Evolutionary conservation across 2,888 invertebrate genomes (phyloP).

Genomic region (Ophion slaviceki): DNA sequence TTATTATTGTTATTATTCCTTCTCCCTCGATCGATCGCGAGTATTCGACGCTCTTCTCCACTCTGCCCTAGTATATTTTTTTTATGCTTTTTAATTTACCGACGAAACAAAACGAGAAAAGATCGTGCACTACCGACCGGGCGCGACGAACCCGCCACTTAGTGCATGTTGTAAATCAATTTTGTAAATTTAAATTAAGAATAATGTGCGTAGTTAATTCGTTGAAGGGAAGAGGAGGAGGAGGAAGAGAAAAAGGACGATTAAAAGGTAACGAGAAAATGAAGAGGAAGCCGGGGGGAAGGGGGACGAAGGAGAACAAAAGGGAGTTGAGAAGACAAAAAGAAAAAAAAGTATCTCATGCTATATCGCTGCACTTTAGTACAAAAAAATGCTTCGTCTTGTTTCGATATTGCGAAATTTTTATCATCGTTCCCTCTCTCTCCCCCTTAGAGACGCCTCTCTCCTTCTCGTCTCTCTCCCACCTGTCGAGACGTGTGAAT

Average conservation of each 20-base stretch:
- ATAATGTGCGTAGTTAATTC: constrained; percentile 79
- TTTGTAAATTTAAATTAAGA: constrained; percentile 73
- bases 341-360: constrained; percentile 71
- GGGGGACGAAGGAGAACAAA: constrained; percentile 45
- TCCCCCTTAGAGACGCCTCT: not conserved
- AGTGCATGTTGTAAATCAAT: constrained; percentile 76
- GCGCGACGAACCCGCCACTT: constrained; percentile 76
- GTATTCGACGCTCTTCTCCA: no score
- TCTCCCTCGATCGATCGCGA: no score
- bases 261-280: not conserved
- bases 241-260: constrained; percentile 6
- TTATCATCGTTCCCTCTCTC: constrained; percentile 72
- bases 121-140: constrained; percentile 22
- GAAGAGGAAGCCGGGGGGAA: not conserved
- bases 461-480: constrained; percentile 58
- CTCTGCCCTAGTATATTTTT: not conserved
- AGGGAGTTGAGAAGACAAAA: constrained; percentile 41
- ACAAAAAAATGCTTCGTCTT: constrained; percentile 81
- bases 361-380: constrained; percentile 83
- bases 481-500: constrained; percentile 76
- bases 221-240: not conserved
- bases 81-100: not conserved
- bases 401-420: constrained; percentile 77
- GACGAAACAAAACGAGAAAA: not conserved
- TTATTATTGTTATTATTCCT: no score